phyloP scores from a whole-genome alignment of 2,113 vertebrate species.

The Callithrix jacchus region DNA sequence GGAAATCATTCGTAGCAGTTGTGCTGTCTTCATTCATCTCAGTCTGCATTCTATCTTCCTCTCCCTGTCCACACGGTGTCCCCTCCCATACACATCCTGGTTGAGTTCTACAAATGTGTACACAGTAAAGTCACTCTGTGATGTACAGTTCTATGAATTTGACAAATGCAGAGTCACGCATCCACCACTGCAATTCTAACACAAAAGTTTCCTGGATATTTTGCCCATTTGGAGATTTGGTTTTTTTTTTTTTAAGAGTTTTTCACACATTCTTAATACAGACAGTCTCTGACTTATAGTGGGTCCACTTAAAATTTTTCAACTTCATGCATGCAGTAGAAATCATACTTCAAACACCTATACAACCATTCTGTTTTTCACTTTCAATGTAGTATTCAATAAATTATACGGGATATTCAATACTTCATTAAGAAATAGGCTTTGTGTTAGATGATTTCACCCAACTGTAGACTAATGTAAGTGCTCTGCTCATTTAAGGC shows the following conservation, averaged over 20 bases:
- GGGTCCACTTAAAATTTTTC: neutral
- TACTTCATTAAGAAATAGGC: neutral
- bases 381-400: neutral
- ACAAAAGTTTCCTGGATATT: neutral
- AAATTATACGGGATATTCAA: neutral
- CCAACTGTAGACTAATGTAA: neutral
- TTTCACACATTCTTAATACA: neutral
- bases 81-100: neutral
- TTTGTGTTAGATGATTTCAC: neutral
- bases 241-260: neutral
- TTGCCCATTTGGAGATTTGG: no score
- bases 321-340: neutral
- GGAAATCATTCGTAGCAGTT: neutral
- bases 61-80: neutral
- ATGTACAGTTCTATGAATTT: neutral
- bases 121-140: neutral
- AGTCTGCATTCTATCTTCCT: neutral
- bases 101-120: neutral
- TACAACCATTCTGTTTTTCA: neutral
- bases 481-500: neutral
- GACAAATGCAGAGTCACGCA: neutral
- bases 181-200: neutral
- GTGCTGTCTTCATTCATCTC: neutral
- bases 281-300: neutral
- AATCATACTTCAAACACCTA: neutral